phyloP scores from a whole-genome alignment of 2,797 vertebrate genomes.

The Ctenopoma multispine region DNA sequence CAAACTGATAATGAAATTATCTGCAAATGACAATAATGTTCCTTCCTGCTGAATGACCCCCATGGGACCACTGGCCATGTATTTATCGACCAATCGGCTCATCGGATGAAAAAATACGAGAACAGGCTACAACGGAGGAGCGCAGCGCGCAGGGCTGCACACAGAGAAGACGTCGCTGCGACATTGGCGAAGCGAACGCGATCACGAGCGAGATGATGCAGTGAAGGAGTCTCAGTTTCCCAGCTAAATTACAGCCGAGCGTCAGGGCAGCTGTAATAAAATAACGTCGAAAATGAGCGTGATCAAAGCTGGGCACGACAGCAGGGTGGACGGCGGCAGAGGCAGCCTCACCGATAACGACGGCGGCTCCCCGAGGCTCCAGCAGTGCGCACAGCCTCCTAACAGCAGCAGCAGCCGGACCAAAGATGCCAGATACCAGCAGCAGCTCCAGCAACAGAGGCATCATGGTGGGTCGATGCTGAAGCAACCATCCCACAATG shows the following conservation, averaged over 20 bases:
- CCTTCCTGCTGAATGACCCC: conserved; percentile 52
- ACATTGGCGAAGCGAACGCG: conserved; percentile 55
- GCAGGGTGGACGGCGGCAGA: conserved; percentile 70
- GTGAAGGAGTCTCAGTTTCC: conserved; percentile 36
- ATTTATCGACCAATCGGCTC: conserved; percentile 67
- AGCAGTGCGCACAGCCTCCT: conserved; percentile 75
- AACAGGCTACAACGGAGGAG: conserved; percentile 37
- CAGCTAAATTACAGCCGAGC: conserved; percentile 17
- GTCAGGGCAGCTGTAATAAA: neutral
- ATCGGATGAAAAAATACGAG: conserved; percentile 54
- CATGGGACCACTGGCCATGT: conserved; percentile 37
- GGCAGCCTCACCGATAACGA: conserved; percentile 59
- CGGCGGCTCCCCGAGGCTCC: conserved; percentile 74
- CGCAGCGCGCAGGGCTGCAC: conserved; percentile 58
- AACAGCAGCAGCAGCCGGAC: conserved; percentile 64
- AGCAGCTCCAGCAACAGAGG: conserved; percentile 76
- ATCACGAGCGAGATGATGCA: conserved; percentile 63
- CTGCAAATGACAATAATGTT: conserved; percentile 34
- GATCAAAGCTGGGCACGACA: conserved; percentile 73
- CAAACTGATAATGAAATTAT: conserved; percentile 36
- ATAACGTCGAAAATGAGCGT: conserved; percentile 71
- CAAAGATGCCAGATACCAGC: conserved; percentile 78
- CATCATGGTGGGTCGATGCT: conserved; percentile 77
- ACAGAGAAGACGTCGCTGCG: conserved; percentile 67
- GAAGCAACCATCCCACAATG: conserved; percentile 78